Evolutionary conservation across 2,113 vertebrate genomes (phyloP), one percentile per base, ranked within the genome.

Genomic region (Meriones unguiculatus): DNA sequence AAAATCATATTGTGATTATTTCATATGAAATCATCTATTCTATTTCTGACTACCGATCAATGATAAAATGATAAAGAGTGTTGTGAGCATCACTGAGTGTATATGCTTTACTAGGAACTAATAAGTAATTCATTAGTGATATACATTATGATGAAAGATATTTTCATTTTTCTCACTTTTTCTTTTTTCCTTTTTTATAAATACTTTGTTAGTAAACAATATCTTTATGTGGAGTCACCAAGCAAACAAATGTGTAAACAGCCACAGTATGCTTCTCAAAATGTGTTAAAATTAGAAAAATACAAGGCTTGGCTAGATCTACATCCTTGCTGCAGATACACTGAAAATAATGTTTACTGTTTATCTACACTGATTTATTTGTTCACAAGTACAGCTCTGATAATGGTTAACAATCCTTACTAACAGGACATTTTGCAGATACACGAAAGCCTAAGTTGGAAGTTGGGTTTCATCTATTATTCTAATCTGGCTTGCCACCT

Each of bases 1-100:
- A 59, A 77, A 95, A 89, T 96, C 13, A 59, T 7, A 81, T 82
- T 91, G 38, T 81, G 30, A 32, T 81, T 50, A 59, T 81, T 87
- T 94, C 7, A 50, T n/a, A 85, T 89, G 1, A 94, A 89, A 6
- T 6, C 46, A 54, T 50, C 6, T 65, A 0, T 41, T 62, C 10
- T 87, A 22, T 89, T 93, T 93, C 38, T n/a, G 65, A 57, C 72
- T 82, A 62, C 4, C 50, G 5, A 10, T 18, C 13, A n/a, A 41
- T 50, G 15, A 0, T 64, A 78, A 69, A 20, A 78, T 57, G 15
- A 46, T 57, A 77, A 50, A 64, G 87, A 88, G 17, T n/a, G 17
- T 72, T 35, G 0, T 75, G 30, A 90, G 78, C 17, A 65, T 38
- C n/a, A 57, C 25, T 90, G 41, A 92, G 32, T 57, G 8, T 15